A percentile compares a stretch with the other conserved stretches of the same genome.
Conservation (phyloP, 2,888 invertebrate genomes). For the Drosophila subquinaria region DNA sequence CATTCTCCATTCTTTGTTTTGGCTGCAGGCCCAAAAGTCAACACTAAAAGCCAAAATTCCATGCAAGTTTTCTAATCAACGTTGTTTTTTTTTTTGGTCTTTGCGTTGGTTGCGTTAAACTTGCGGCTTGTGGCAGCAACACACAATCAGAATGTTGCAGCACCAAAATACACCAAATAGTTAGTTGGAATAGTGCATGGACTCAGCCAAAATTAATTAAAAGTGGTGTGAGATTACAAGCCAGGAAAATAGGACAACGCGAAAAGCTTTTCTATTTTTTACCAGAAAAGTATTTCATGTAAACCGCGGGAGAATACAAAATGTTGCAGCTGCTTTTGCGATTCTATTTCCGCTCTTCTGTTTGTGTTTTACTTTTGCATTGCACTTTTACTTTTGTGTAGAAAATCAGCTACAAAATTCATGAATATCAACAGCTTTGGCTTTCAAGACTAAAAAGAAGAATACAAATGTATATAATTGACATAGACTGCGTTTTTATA, state of each 20-base stretch:
- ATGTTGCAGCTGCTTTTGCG: neutral
- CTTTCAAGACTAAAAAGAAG: neutral
- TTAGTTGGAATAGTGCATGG: slow-evolving; percentile 18
- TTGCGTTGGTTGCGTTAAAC: slow-evolving; percentile 30
- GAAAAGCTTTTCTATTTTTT: neutral
- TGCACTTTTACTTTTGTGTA: neutral
- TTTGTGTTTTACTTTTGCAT: slow-evolving; percentile 8
- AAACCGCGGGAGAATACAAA: slow-evolving; percentile 6
- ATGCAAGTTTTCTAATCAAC: slow-evolving; percentile 46
- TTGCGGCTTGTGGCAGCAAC: slow-evolving; percentile 28
- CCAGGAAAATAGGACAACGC: neutral
- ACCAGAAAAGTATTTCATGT: slow-evolving; percentile 2
- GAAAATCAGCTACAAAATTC: slow-evolving; percentile 6
- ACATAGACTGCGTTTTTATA: neutral
- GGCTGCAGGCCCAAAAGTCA: slow-evolving; percentile 17
- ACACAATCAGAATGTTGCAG: slow-evolving; percentile 22
- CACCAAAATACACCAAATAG: slow-evolving; percentile 20
- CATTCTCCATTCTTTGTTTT: neutral
- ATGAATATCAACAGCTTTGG: neutral
- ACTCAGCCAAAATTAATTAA: slow-evolving; percentile 48
- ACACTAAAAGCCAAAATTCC: slow-evolving; percentile 34
- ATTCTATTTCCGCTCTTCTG: neutral
- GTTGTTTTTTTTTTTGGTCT: slow-evolving; percentile 2
- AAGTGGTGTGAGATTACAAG: slow-evolving; percentile 25
- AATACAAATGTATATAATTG: neutral